These are phyloP conservation scores for Zoanthus solanderi DNA, from an alignment of 92 coral and sea anemone genomes.

Conservation along the genomic window DNA sequence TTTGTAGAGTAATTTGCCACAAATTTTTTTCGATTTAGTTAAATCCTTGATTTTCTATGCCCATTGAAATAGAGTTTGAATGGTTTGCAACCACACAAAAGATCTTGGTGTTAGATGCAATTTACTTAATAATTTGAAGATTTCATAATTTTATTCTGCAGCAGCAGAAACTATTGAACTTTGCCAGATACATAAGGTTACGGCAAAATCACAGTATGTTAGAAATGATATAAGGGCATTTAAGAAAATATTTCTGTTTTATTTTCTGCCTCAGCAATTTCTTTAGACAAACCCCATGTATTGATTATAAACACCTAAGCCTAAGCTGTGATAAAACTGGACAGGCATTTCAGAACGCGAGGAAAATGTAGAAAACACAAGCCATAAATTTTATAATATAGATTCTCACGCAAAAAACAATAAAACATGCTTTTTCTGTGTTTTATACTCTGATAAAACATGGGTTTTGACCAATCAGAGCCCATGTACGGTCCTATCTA, in stretches of 20 bases:
- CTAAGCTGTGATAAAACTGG: not conserved
- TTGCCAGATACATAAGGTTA: no score
- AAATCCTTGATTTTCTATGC: no score
- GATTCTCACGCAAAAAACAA: not conserved
- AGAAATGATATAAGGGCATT: no score
- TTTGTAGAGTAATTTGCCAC: not conserved
- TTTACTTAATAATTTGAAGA: not conserved
- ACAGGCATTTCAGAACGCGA: not conserved
- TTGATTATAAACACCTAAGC: constrained; percentile 39
- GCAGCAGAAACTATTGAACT: no score
- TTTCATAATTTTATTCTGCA: no score
- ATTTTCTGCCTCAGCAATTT: constrained; percentile 59
- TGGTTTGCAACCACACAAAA: not conserved
- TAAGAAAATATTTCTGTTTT: not conserved
- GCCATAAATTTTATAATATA: not conserved
- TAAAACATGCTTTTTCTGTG: not conserved
- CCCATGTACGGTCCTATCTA: not conserved
- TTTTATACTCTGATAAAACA: no score
- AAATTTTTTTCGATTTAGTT: no score
- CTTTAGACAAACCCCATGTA: constrained; percentile 44
- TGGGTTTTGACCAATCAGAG: not conserved
- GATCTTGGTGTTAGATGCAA: not conserved
- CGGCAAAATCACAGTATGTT: no score
- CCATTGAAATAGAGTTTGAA: constrained; percentile 9
- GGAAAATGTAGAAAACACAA: not conserved